These are phyloP conservation scores for Campoplex capitator DNA, from an alignment of 2,888 invertebrate genomes.

Conservation along the genomic window DNA sequence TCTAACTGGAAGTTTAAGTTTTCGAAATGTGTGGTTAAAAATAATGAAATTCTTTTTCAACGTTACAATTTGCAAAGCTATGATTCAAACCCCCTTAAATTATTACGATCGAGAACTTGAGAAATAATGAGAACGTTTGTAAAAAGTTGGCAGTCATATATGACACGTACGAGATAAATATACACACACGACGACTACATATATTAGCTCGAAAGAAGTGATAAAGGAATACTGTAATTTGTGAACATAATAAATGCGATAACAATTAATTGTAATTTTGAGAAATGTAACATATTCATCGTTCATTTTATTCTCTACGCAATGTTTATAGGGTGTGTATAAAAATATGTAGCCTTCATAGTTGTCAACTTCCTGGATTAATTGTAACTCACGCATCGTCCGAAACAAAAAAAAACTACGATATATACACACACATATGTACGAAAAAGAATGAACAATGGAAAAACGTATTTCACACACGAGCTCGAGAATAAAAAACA, in stretches of 20 bases:
- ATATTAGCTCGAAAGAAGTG: not conserved
- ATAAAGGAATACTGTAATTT: slow-evolving; percentile 14
- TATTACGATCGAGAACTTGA: not conserved
- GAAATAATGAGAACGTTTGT: not conserved
- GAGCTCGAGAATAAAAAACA: slow-evolving; percentile 16
- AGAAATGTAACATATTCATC: slow-evolving; percentile 58
- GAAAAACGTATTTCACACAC: slow-evolving; percentile 42
- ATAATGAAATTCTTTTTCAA: not conserved
- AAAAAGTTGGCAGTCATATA: slow-evolving; percentile 6
- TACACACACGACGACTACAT: not conserved
- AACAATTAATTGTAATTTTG: slow-evolving; percentile 47
- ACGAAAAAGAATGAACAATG: slow-evolving; percentile 32
- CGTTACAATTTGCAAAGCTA: not conserved
- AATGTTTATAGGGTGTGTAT: slow-evolving; percentile 43
- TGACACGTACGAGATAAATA: not conserved
- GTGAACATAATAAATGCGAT: slow-evolving; percentile 43
- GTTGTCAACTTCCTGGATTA: slow-evolving; percentile 55
- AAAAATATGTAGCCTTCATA: slow-evolving; percentile 40
- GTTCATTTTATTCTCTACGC: slow-evolving; percentile 57
- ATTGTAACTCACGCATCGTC: slow-evolving; percentile 42
- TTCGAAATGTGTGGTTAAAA: not conserved
- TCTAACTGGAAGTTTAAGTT: not conserved
- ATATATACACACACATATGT: slow-evolving; percentile 26
- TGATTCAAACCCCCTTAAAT: not conserved
- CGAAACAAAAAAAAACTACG: slow-evolving; percentile 23